Percentiles rank a stretch among this genome's conserved stretches.
Conservation (phyloP, 2,888 invertebrate genomes). For the Ormyrus labotus region DNA sequence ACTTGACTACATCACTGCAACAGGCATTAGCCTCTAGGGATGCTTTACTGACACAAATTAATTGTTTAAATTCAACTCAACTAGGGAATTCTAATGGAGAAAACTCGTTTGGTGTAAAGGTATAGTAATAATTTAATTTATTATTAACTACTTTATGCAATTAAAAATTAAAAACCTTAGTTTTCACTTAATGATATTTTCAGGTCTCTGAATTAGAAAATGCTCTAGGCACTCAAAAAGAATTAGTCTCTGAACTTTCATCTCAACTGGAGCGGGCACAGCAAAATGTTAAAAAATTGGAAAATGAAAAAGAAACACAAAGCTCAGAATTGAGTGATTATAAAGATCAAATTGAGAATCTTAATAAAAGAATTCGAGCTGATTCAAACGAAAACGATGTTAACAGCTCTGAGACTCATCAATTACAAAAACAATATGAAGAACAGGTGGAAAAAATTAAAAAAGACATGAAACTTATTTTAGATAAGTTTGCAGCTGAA, state of each 20-base stretch:
- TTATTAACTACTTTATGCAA: constrained; percentile 9
- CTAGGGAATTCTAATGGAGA: constrained; percentile 75
- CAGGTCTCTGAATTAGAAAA: constrained; percentile 72
- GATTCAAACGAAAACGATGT: constrained; percentile 63
- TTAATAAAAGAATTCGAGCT: constrained; percentile 67
- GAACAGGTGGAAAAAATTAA: constrained; percentile 69
- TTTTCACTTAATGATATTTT: constrained; percentile 63
- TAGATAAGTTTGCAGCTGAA: constrained; percentile 68
- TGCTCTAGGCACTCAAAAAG: constrained; percentile 62
- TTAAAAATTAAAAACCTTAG: constrained; percentile 54
- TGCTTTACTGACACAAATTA: constrained; percentile 79
- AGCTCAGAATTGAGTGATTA: constrained; percentile 73
- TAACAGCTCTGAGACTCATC: constrained; percentile 63
- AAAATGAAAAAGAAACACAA: constrained; percentile 79
- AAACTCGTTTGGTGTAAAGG: constrained; percentile 47
- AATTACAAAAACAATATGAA: constrained; percentile 69
- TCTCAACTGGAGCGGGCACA: constrained; percentile 62
- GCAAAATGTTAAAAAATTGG: constrained; percentile 73
- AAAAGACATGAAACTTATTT: constrained; percentile 69
- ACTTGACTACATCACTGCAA: constrained; percentile 84
- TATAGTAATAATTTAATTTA: constrained; percentile 10
- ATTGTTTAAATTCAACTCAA: constrained; percentile 80
- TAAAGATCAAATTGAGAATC: constrained; percentile 66
- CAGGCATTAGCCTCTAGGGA: constrained; percentile 81
- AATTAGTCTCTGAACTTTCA: constrained; percentile 62